Conservation (phyloP, 2,888 invertebrate genomes). For the Myopa testacea region DNA sequence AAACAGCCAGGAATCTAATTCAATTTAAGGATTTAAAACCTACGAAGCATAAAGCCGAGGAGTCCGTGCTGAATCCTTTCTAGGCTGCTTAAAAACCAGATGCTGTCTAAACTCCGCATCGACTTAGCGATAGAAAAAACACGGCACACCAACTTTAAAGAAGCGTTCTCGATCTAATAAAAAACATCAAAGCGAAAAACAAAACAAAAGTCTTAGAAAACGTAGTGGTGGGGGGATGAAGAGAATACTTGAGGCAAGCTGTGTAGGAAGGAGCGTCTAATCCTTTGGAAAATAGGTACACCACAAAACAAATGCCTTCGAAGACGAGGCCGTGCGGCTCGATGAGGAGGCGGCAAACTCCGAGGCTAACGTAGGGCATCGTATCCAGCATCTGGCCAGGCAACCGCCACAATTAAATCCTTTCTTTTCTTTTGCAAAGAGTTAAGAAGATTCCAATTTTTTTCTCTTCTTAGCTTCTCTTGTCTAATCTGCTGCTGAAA, state of each 20-base stretch:
- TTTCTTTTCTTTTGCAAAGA: background rate
- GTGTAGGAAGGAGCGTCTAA: slow-evolving; percentile 12
- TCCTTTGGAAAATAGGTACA: slow-evolving; percentile 1
- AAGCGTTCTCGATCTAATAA: background rate
- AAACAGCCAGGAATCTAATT: slow-evolving; percentile 6
- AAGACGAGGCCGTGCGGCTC: background rate
- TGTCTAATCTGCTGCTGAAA: background rate
- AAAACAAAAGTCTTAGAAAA: background rate
- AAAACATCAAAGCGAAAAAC: background rate
- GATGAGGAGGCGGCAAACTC: background rate
- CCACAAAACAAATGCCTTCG: background rate
- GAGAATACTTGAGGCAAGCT: background rate
- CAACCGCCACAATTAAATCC: slow-evolving; percentile 6
- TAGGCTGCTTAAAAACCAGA: slow-evolving; percentile 3
- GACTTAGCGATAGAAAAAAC: background rate
- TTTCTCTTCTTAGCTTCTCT: background rate
- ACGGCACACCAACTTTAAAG: background rate
- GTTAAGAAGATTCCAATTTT: slow-evolving; percentile 15
- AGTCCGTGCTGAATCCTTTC: background rate
- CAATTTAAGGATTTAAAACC: slow-evolving; percentile 13
- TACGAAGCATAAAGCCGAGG: background rate
- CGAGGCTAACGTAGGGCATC: no score
- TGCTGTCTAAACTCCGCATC: background rate
- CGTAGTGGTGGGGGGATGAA: background rate
- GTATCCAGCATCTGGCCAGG: background rate